These are phyloP conservation scores for Centropus bengalensis DNA, from an alignment of 2,113 vertebrate genomes.

Conservation along the genomic window DNA sequence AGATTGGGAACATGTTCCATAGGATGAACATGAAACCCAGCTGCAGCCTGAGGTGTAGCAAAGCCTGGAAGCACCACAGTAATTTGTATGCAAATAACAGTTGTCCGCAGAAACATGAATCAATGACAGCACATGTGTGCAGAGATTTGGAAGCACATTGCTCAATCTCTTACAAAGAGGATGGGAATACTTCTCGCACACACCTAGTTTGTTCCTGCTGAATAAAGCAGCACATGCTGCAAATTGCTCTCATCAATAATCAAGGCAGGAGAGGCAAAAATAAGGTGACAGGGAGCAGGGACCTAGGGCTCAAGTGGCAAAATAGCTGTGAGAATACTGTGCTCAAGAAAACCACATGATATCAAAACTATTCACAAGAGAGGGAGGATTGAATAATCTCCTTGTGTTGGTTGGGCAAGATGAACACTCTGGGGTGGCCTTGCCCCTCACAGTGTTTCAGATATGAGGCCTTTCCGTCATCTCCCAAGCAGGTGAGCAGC, in stretches of 20 bases:
- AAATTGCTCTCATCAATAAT: conserved; percentile 50
- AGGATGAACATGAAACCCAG: background rate
- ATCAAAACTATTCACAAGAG: background rate
- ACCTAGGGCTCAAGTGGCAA: background rate
- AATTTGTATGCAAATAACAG: background rate
- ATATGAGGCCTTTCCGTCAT: background rate
- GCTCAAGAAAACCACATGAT: background rate
- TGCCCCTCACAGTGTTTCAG: background rate
- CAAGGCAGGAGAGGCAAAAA: background rate
- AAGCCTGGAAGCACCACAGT: background rate
- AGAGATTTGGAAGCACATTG: background rate
- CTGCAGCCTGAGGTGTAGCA: background rate
- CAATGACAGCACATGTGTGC: background rate
- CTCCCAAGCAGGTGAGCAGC: background rate
- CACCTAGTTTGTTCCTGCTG: background rate
- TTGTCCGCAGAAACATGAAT: background rate
- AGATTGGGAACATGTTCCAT: background rate
- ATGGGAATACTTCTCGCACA: background rate
- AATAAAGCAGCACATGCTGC: background rate
- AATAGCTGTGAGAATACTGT: background rate
- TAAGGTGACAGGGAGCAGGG: background rate
- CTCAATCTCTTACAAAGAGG: background rate
- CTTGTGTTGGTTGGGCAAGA: background rate
- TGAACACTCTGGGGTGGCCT: background rate
- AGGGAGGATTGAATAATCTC: background rate